phyloP scores from a whole-genome alignment of 2,113 vertebrate genomes.

The Mormoops blainvillei region DNA sequence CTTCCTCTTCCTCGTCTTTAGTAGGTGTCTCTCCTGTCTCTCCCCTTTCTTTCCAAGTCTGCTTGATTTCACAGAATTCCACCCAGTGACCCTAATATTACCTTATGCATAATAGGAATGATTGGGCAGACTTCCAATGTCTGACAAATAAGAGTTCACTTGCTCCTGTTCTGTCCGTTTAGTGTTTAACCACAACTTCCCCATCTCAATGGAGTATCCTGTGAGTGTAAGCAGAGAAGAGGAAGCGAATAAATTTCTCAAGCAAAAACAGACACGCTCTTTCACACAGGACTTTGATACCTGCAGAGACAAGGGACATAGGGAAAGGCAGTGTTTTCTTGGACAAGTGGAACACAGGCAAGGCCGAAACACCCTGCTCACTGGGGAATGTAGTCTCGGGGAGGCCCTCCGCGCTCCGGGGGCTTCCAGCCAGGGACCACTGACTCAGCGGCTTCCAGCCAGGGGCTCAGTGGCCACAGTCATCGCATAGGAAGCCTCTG shows the following conservation, averaged over 20 bases:
- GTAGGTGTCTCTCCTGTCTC: neutral
- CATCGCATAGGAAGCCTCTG: neutral
- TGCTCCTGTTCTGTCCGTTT: neutral
- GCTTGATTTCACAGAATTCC: neutral
- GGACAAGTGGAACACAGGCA: neutral
- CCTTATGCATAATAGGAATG: neutral
- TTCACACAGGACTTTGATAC: neutral
- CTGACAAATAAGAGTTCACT: neutral
- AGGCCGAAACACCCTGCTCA: neutral
- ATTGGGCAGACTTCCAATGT: accelerated
- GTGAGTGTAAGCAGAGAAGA: neutral
- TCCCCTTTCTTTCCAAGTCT: neutral
- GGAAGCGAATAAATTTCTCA: neutral
- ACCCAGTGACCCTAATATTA: neutral
- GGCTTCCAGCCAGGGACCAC: neutral
- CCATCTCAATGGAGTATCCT: neutral
- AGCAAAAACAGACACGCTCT: neutral
- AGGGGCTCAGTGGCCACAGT: neutral
- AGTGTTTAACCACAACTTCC: neutral
- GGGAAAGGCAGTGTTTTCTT: neutral
- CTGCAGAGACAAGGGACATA: neutral
- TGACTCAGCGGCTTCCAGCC: neutral
- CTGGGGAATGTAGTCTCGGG: accelerated
- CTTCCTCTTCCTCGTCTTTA: neutral
- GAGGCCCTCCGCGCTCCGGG: neutral